Evolutionary conservation across 2,888 invertebrate species (phyloP), one percentile per base, ranked within the genome.

Genomic region (Cephus sareptanus): DNA sequence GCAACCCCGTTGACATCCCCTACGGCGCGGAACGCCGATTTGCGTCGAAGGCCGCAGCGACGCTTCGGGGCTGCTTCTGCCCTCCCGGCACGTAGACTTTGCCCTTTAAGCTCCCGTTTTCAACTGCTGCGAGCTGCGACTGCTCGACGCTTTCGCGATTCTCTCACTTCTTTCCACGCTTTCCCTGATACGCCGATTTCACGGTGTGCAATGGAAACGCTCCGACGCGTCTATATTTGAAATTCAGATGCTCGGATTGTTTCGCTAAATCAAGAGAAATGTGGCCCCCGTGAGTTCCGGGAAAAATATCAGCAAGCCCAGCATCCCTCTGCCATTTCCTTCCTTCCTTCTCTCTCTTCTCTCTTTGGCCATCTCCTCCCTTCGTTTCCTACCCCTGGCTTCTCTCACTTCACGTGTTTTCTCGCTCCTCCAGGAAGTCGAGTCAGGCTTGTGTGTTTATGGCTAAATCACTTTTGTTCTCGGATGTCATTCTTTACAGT

Each of bases 201-300:
- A 56, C 56, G 1, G 56, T 23, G 56, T 56, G 56, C 56, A 56
- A 9, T 40, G 73, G 40, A 80, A 74, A 74, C 75, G 75, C 76
- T 76, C 74, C 73, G n/a, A 78, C 75, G 80, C 79, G 79, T 82
- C 81, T 79, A 83, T 84, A 87, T 89, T 88, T 89, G 86, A 90
- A 90, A 89, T 89, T 90, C 89, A 88, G 87, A 89, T 88, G 84
- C 84, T 80, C 81, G 89, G 87, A 89, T 90, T 90, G 89, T 90
- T 90, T 89, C 85, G 86, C 83, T 85, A 89, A 90, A 90, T 90
- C 90, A 89, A 90, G 90, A 90, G 85, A 89, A 90, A 89, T 88
- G 89, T 85, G 85, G 84, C 88, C 89, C 89, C 83, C 83, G 86
- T 84, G 89, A 88, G 86, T 89, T 87, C 81, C 83, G 79, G 77